Evolutionary conservation across 2,113 vertebrate genomes (phyloP).

Genomic region (Lutjanus erythropterus): DNA sequence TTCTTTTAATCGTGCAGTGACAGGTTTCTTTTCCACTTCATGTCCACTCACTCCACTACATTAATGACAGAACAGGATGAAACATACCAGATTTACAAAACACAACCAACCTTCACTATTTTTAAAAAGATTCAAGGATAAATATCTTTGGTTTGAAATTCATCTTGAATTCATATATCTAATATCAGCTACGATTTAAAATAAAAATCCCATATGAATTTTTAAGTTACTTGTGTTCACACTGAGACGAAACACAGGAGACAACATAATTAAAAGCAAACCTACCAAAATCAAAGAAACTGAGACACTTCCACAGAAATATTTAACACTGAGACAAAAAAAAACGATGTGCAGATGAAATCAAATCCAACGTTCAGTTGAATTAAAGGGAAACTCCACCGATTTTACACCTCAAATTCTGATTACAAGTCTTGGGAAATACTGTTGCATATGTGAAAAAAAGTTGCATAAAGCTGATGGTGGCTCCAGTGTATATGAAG

Average conservation of each 20-base stretch:
- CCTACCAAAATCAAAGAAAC: neutral
- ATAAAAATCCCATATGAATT: neutral
- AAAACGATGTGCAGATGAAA: neutral
- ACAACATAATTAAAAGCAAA: neutral
- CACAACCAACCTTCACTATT: neutral
- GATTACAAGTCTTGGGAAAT: neutral
- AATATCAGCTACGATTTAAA: neutral
- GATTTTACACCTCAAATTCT: neutral
- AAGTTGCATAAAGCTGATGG: too few relatives aligned
- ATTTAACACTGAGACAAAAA: neutral
- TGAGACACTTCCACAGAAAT: neutral
- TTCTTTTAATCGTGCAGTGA: neutral
- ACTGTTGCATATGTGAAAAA: neutral
- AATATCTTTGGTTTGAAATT: too few relatives aligned
- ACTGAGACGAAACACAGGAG: neutral
- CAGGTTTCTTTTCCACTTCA: neutral
- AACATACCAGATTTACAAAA: neutral
- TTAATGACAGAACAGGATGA: slow-evolving; percentile 8
- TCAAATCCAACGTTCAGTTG: neutral
- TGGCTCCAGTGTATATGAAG: too few relatives aligned
- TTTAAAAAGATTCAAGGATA: neutral
- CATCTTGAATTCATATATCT: neutral
- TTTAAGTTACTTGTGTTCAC: neutral
- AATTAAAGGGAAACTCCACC: neutral
- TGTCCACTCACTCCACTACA: neutral